phyloP scores from a whole-genome alignment of 2,888 invertebrate species.

The Himalopsyche tibetana region DNA sequence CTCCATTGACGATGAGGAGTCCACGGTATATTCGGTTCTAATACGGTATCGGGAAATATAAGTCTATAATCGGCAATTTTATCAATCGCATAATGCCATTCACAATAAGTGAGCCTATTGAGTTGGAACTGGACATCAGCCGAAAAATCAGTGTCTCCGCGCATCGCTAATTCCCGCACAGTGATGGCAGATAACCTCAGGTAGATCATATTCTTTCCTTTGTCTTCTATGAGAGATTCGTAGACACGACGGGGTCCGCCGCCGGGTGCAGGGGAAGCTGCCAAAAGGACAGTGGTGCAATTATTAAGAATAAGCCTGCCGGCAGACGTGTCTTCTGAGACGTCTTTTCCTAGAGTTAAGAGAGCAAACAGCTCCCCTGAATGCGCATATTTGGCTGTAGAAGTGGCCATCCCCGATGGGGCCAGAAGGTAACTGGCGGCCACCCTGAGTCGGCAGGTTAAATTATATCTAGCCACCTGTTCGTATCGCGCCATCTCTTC shows the following conservation, averaged over 20 bases:
- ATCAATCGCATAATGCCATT: constrained; percentile 90
- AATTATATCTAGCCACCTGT: constrained; percentile 83
- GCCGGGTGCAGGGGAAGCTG: constrained; percentile 67
- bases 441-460: constrained; percentile 79
- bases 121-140: constrained; percentile 89
- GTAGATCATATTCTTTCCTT: constrained; percentile 87
- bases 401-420: constrained; percentile 81
- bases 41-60: constrained; percentile 83
- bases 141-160: constrained; percentile 80
- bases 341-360: constrained; percentile 82
- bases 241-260: constrained; percentile 77
- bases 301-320: constrained; percentile 87
- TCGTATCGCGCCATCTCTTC: constrained; percentile 87
- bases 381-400: constrained; percentile 85
- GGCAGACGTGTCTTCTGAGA: constrained; percentile 89
- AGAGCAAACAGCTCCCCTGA: constrained; percentile 87
- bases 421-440: constrained; percentile 83
- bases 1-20: constrained; percentile 83
- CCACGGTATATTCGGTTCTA: constrained; percentile 82
- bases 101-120: constrained; percentile 87
- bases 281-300: constrained; percentile 83
- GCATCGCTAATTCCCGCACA: constrained; percentile 80
- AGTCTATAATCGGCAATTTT: constrained; percentile 83
- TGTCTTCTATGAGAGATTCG: constrained; percentile 87
- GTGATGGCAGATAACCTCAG: constrained; percentile 82